Evolutionary conservation across 2,888 invertebrate species (phyloP).

Genomic region (Lottia gigantea): DNA sequence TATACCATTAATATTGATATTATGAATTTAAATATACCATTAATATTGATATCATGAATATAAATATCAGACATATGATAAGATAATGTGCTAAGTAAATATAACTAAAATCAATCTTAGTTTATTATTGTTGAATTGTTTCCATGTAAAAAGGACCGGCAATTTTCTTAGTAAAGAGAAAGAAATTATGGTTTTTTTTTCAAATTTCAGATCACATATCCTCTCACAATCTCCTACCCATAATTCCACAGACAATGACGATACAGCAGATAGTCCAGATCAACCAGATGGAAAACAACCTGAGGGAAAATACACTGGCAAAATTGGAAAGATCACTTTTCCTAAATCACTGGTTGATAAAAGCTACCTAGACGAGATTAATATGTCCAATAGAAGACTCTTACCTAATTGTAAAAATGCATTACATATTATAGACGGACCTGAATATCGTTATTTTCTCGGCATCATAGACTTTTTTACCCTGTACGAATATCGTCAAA

Average conservation of each 20-base stretch:
- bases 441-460: conserved; percentile 48
- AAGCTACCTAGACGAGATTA: conserved; percentile 32
- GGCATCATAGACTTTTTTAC: conserved; percentile 63
- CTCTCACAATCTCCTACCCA: conserved; percentile 18
- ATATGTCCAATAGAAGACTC: conserved; percentile 42
- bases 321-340: conserved; percentile 18
- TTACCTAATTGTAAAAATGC: conserved; percentile 52
- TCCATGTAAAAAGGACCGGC: too few relatives aligned
- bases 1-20: too few relatives aligned
- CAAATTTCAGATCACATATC: conserved; percentile 31
- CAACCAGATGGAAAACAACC: not conserved
- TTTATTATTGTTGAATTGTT: too few relatives aligned
- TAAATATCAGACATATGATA: too few relatives aligned
- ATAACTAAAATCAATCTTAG: too few relatives aligned
- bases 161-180: too few relatives aligned
- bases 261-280: conserved; percentile 10
- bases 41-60: too few relatives aligned
- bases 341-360: conserved; percentile 35
- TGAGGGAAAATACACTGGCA: not conserved
- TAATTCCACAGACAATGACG: conserved; percentile 10
- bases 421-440: conserved; percentile 59
- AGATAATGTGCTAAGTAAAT: too few relatives aligned
- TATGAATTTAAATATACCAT: too few relatives aligned
- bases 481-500: conserved; percentile 47
- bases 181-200: not conserved